phyloP scores from a whole-genome alignment of 2,888 invertebrate species.

The Carabus problematicus region DNA sequence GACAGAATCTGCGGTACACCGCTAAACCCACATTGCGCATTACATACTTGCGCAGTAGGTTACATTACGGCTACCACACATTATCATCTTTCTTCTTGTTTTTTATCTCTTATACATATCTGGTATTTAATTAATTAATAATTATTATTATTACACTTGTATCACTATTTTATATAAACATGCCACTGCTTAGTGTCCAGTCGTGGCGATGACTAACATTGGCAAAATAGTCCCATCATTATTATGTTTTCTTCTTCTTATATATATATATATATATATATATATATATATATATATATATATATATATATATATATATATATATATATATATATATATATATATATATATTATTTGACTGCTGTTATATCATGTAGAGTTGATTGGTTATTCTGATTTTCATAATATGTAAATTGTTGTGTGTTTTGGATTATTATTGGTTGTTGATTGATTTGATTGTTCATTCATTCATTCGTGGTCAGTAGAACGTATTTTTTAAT shows the following conservation, averaged over 20 bases:
- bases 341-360: constrained; percentile 22
- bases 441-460: background rate
- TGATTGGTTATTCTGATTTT: background rate
- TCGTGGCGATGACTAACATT: constrained; percentile 40
- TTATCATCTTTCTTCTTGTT: no score
- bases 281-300: no score
- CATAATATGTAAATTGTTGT: background rate
- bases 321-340: constrained; percentile 31
- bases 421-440: background rate
- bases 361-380: constrained; percentile 19
- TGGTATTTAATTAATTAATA: constrained; percentile 35
- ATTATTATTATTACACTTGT: constrained; percentile 40
- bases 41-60: no score
- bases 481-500: constrained; percentile 33
- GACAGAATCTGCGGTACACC: constrained; percentile 15
- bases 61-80: no score
- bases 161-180: constrained; percentile 37
- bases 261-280: no score
- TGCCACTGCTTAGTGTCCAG: constrained; percentile 37
- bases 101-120: no score
- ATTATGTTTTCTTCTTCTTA: constrained; percentile 25
- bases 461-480: constrained; percentile 37
- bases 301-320: no score
- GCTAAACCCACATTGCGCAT: no score
- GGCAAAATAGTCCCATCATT: constrained; percentile 36